Percentiles rank a stretch among this genome's conserved stretches.
phyloP scores from a whole-genome alignment of 2,888 invertebrate genomes.

The Dicyrtoma fusca region DNA sequence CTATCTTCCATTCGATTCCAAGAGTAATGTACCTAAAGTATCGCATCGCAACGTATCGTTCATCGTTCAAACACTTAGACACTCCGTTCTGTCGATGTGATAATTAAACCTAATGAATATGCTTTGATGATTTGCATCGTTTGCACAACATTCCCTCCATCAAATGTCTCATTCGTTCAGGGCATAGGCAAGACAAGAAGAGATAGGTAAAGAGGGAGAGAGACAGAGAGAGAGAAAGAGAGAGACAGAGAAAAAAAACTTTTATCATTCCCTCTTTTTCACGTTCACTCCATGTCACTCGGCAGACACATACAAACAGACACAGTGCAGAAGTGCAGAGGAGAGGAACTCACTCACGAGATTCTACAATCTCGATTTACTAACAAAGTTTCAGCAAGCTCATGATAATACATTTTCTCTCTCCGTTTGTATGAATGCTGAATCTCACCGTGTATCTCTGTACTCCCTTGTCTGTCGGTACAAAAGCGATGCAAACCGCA shows the following conservation, averaged over 20 bases:
- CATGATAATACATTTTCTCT: too few species aligned
- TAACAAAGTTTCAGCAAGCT: too few species aligned
- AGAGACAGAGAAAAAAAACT: background rate
- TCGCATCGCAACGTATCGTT: background rate
- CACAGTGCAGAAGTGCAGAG: too few species aligned
- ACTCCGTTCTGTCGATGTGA: constrained; percentile 36
- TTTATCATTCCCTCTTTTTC: constrained; percentile 5
- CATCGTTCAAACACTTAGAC: constrained; percentile 18
- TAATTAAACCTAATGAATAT: constrained; percentile 46
- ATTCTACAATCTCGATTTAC: too few species aligned
- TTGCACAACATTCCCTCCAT: constrained; percentile 37
- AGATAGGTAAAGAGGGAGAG: too few species aligned
- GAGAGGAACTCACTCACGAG: too few species aligned
- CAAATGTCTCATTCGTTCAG: constrained; percentile 33
- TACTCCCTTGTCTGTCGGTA: too few species aligned
- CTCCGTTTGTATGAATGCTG: too few species aligned
- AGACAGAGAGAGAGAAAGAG: too few species aligned
- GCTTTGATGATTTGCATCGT: constrained; percentile 45
- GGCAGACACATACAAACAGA: too few species aligned
- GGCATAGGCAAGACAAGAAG: constrained; percentile 11
- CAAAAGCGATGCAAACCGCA: too few species aligned
- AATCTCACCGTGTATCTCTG: too few species aligned
- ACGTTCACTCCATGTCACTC: background rate
- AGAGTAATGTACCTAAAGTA: background rate
- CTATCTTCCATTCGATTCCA: constrained; percentile 1